Percentiles rank a stretch among this genome's conserved stretches.
These are phyloP conservation scores for Pseudococcus longispinus DNA, from an alignment of 2,888 invertebrate species.

Conservation along the genomic window DNA sequence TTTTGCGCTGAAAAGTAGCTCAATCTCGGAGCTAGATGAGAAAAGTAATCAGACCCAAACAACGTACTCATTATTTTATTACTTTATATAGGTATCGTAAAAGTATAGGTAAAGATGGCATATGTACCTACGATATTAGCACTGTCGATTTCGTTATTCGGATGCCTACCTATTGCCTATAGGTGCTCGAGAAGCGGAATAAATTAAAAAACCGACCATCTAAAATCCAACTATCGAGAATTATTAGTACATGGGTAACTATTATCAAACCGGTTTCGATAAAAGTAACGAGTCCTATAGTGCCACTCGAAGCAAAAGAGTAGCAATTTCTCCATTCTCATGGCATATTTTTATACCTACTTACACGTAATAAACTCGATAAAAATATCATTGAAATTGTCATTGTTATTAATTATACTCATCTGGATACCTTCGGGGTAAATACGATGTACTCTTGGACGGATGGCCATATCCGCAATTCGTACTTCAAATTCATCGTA, in stretches of 20 bases:
- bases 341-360: background rate
- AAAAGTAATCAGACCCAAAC: background rate
- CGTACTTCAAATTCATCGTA: background rate
- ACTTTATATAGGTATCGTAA: background rate
- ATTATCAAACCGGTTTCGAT: slow-evolving; percentile 15
- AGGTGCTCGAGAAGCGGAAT: background rate
- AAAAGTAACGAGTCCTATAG: background rate
- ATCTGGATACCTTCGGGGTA: background rate
- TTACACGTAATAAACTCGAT: background rate
- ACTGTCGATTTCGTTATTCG: background rate
- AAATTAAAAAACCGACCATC: background rate
- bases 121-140: background rate
- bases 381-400: slow-evolving; percentile 18
- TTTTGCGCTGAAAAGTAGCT: slow-evolving; percentile 9
- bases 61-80: background rate
- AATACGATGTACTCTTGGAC: background rate
- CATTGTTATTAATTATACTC: slow-evolving; percentile 15
- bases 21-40: background rate
- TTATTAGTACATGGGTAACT: background rate
- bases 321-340: slow-evolving; percentile 39
- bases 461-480: background rate
- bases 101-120: background rate
- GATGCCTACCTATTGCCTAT: background rate
- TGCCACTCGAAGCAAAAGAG: background rate
- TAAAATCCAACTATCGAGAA: background rate